These are phyloP conservation scores for Trichomycterus rosablanca DNA, from an alignment of 2,113 vertebrate genomes.

Conservation along the genomic window DNA sequence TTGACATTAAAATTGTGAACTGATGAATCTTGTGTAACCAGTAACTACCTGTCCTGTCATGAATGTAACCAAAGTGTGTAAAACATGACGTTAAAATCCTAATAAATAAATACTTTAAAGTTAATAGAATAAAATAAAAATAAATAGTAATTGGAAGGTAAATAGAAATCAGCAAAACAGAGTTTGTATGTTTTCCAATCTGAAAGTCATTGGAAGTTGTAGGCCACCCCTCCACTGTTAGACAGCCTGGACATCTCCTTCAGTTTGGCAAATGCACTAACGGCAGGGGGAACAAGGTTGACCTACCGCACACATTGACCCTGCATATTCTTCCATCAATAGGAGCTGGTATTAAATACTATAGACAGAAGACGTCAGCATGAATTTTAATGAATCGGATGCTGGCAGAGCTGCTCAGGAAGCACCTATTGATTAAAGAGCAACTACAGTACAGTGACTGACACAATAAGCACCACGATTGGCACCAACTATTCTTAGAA, in stretches of 20 bases:
- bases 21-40: too few relatives aligned
- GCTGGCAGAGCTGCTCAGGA: slow-evolving; percentile 19
- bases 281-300: slow-evolving; percentile 12
- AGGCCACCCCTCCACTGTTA: not conserved
- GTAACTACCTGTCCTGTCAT: too few relatives aligned
- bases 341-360: slow-evolving; percentile 32
- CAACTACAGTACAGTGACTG: slow-evolving; percentile 12
- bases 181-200: too few relatives aligned
- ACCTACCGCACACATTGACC: slow-evolving; percentile 29
- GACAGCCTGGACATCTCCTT: not conserved
- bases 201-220: too few relatives aligned
- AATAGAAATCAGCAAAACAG: too few relatives aligned
- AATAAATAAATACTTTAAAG: too few relatives aligned
- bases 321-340: slow-evolving; percentile 42
- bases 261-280: not conserved
- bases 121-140: too few relatives aligned
- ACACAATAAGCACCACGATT: not conserved
- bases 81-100: too few relatives aligned
- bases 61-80: too few relatives aligned
- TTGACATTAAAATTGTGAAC: too few relatives aligned
- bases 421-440: slow-evolving; percentile 13
- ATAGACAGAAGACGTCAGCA: slow-evolving; percentile 39
- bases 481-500: too few relatives aligned
- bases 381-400: slow-evolving; percentile 33
- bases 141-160: too few relatives aligned